A percentile compares a stretch with the other conserved stretches of the same genome.
Conservation (phyloP, 1,140 invertebrate species). For the Pentalonia nigronervosa region DNA sequence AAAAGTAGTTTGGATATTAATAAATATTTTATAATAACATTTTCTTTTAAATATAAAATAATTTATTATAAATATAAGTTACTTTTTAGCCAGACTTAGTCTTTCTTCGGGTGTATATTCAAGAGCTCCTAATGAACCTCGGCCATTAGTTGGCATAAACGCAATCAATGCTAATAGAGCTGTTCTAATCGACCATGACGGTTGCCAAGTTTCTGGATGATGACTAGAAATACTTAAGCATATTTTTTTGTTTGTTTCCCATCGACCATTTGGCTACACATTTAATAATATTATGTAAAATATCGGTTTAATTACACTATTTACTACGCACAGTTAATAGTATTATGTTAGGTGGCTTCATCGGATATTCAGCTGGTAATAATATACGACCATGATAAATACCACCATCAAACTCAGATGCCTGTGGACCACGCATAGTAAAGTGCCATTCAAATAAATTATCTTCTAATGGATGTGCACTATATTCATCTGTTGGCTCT, state of each 20-base stretch:
- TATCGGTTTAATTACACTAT: not conserved
- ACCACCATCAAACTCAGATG: conserved; percentile 88
- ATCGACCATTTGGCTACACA: conserved; percentile 89
- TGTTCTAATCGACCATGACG: conserved; percentile 95
- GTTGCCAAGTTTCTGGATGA: conserved; percentile 97
- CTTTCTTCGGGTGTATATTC: conserved; percentile 87
- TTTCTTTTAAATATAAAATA: not conserved
- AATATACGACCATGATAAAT: conserved; percentile 92
- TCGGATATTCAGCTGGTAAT: conserved; percentile 91
- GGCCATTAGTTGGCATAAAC: conserved; percentile 90
- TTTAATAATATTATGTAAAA: conserved; percentile 44
- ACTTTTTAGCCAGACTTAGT: conserved; percentile 81
- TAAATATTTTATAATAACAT: not conserved
- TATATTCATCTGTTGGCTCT: conserved; percentile 88
- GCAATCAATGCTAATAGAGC: conserved; percentile 90
- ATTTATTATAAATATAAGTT: conserved; percentile 58
- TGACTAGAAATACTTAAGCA: conserved; percentile 96
- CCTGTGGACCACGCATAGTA: conserved; percentile 86
- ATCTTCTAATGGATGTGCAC: conserved; percentile 89
- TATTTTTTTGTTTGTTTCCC: conserved; percentile 94
- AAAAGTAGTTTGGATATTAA: conserved; percentile 39
- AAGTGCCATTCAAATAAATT: conserved; percentile 99
- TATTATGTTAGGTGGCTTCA: conserved; percentile 97
- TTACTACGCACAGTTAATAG: conserved; percentile 78
- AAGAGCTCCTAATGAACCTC: conserved; percentile 88